Evolutionary conservation across 2,797 vertebrate species (phyloP), one percentile per base, ranked within the genome.

Genomic region (Halcyon leucocephala): DNA sequence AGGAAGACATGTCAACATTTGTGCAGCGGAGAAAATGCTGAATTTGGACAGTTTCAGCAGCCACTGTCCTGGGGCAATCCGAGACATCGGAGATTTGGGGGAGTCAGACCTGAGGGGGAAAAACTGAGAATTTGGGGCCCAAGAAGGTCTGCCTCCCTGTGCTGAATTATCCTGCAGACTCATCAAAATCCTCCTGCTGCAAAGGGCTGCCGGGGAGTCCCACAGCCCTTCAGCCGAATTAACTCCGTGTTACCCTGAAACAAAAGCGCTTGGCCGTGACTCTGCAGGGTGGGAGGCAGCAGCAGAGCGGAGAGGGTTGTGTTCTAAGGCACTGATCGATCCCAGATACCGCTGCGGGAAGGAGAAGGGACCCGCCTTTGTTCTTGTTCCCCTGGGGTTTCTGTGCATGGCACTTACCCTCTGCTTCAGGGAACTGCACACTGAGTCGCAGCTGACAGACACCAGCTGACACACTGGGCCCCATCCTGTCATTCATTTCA

Each of bases 31-130:
- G 24, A 69, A 82, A 83, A 72, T 13, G 5, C 29, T 10, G 35
- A 70, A 17, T 13, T 57, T 0, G 5, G 58, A 35, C 25, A 6
- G 3, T 44, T 85, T 15, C 42, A 41, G 24, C 29, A 19, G 28
- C 4, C 25, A 2, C 26, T 6, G 20, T 55, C 60, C 52, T 0
- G 0, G 39, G 55, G 16, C 62, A 37, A 6, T 4, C n/a, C 0
- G 2, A 58, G 51, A 21, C 48, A 51, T 21, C 70, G 1, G 4
- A 1, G 9, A 6, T 13, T 8, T 28, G 2, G 62, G 41, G 58
- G 16, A 33, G 44, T 14, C 58, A 12, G 74, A 52, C 18, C 24
- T 18, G 57, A n/a, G 41, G 70, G 52, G 49, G 24, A 14, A 54
- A 69, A 69, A n/a, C 8, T 3, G 51, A 22, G 13, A 33, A 78